Base-by-base conservation (phyloP, 2,888 invertebrate species). In the Hemaris fuciformis region DNA sequence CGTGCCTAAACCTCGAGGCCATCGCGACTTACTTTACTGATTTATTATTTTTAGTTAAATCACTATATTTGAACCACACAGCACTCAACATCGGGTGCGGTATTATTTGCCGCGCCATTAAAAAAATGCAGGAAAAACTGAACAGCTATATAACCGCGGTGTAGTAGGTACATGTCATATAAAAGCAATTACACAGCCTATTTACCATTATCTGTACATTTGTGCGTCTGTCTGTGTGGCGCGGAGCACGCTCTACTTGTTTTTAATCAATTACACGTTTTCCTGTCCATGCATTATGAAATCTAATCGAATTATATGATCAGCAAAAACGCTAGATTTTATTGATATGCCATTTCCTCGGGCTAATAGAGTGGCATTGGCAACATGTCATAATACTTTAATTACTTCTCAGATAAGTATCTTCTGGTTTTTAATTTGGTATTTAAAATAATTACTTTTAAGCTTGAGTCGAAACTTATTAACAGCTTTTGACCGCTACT, bases 221-320 rank as follows among this genome's bases (percentile, higher is more conserved):
- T 53, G 31, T 10, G 0, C 18, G 48, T 34, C 10, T 56, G 56
- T 56, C 34, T 20, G 38, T 31, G 41, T 25, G 48, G 38, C 48
- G 46, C 46, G 13, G 48, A 60, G n/a, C 60, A 60, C 60, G 60
- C 48, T 60, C 60, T 46, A 76, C 72, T 74, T 74, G 75, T 77
- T 76, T 69, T 68, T 73, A 76, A 77, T 77, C 76, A 75, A 75
- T 72, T 74, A 76, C 70, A 77, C 73, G 68, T 72, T 74, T 76
- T 76, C 73, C 75, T 70, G 75, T 75, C 76, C 72, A 53, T 67
- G 70, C 68, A 67, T 71, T 70, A 68, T 72, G 48, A 38, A 60
- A 74, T 73, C 72, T 76, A 69, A 76, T 72, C 68, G 65, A 60
- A 60, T 41, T 41, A 41, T 41, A n/a, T 53, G 41, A 41, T 46